phyloP scores from a whole-genome alignment of 2,797 vertebrate species.

The Chanos chanos region DNA sequence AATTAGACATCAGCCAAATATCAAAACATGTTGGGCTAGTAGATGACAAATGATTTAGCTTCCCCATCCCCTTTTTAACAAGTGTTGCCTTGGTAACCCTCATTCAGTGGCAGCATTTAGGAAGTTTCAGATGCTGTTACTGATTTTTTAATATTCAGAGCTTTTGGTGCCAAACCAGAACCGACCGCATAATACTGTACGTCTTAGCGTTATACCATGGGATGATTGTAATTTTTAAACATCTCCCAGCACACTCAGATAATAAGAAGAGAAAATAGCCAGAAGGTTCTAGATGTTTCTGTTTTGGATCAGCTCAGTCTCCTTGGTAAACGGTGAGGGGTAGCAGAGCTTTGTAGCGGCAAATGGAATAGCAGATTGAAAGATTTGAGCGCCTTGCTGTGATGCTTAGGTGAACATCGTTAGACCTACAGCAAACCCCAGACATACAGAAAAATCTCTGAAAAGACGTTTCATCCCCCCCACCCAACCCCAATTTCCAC shows the following conservation, averaged over 20 bases:
- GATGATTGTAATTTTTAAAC: too few relatives aligned
- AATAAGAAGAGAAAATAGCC: constrained; percentile 11
- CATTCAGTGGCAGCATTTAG: constrained; percentile 34
- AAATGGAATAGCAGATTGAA: constrained; percentile 71
- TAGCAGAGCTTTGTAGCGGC: constrained; percentile 66
- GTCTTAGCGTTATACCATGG: too few relatives aligned
- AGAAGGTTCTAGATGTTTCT: constrained; percentile 40
- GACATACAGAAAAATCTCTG: constrained; percentile 57
- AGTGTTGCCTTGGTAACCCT: constrained; percentile 40
- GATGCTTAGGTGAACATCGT: constrained; percentile 56
- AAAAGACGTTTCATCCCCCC: too few relatives aligned
- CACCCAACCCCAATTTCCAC: constrained; percentile 23
- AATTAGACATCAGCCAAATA: constrained; percentile 50
- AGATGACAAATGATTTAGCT: constrained; percentile 48
- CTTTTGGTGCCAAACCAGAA: too few relatives aligned
- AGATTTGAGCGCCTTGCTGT: constrained; percentile 64
- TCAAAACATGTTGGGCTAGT: constrained; percentile 44
- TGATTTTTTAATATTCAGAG: too few relatives aligned
- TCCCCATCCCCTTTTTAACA: constrained; percentile 25
- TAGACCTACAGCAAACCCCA: constrained; percentile 55
- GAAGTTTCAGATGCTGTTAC: constrained; percentile 11
- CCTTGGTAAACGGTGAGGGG: constrained; percentile 55
- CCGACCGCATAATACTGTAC: too few relatives aligned
- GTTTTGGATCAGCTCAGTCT: constrained; percentile 49
- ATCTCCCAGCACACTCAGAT: too few relatives aligned